Evolutionary conservation across 2,113 vertebrate genomes (phyloP).

Genomic region (Speoplatyrhinus poulsoni): DNA sequence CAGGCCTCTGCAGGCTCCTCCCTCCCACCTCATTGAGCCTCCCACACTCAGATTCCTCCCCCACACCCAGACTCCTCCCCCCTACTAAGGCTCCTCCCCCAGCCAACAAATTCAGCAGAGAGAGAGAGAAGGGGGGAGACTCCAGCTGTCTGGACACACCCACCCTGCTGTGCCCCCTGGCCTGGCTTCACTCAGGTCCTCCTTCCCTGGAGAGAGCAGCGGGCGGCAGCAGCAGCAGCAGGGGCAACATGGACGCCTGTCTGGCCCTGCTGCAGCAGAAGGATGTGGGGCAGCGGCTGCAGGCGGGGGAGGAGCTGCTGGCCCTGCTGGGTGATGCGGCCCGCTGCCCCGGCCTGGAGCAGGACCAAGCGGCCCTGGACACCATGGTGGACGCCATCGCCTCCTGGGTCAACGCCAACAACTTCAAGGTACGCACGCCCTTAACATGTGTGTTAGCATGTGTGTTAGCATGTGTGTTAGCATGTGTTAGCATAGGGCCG

Average conservation of each 20-base stretch:
- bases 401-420: constrained; percentile 98
- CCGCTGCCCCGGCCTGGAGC: constrained; percentile 92
- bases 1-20: too few relatives aligned
- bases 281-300: constrained; percentile 91
- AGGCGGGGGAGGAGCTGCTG: constrained; percentile 94
- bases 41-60: too few relatives aligned
- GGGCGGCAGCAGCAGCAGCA: too few relatives aligned
- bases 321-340: constrained; percentile 90
- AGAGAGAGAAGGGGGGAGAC: too few relatives aligned
- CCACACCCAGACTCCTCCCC: neutral
- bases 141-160: too few relatives aligned
- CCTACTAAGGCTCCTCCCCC: neutral
- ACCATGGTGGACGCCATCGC: constrained; percentile 96
- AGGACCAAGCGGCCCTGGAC: constrained; percentile 94
- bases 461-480: too few relatives aligned
- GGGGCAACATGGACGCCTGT: constrained; percentile 89
- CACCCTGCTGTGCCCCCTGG: too few relatives aligned
- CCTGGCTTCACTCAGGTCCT: too few relatives aligned
- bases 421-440: constrained; percentile 90
- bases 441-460: neutral
- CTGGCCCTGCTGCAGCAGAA: constrained; percentile 93
- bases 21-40: too few relatives aligned
- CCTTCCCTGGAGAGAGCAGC: too few relatives aligned
- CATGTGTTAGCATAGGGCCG: too few relatives aligned
- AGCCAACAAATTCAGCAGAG: too few relatives aligned